phyloP scores from a whole-genome alignment of 1,140 invertebrate genomes.

The Trichoplusia ni region DNA sequence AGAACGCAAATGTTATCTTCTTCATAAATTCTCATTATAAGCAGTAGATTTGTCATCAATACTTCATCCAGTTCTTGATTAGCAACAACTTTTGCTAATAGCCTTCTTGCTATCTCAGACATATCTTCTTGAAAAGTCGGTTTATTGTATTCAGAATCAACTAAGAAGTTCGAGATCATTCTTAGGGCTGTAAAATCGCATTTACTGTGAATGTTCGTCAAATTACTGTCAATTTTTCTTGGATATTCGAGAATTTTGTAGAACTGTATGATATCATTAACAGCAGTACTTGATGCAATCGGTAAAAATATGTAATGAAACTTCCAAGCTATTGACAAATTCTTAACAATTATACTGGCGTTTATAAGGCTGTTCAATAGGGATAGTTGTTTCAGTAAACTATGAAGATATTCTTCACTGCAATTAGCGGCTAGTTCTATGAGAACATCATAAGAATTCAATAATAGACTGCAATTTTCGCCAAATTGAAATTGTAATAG shows the following conservation, averaged over 20 bases:
- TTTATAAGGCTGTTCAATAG: slow-evolving; percentile 64
- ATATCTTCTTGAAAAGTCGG: not conserved
- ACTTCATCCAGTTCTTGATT: slow-evolving; percentile 68
- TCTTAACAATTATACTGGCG: slow-evolving; percentile 61
- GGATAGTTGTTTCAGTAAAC: slow-evolving; percentile 54
- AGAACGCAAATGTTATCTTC: slow-evolving; percentile 52
- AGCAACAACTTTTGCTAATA: slow-evolving; percentile 57
- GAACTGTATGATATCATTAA: slow-evolving; percentile 69
- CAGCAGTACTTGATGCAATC: slow-evolving; percentile 60
- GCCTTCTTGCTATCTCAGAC: slow-evolving; percentile 44
- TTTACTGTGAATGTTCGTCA: slow-evolving; percentile 40
- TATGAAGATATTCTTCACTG: slow-evolving; percentile 65
- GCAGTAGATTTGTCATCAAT: slow-evolving; percentile 58
- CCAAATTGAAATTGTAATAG: slow-evolving; percentile 61
- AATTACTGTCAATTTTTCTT: slow-evolving; percentile 33
- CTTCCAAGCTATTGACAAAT: slow-evolving; percentile 69
- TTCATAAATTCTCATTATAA: slow-evolving; percentile 52
- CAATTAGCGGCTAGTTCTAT: slow-evolving; percentile 60
- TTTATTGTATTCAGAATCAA: not conserved
- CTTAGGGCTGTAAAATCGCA: slow-evolving; percentile 62
- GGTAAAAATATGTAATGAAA: slow-evolving; percentile 74
- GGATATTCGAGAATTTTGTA: slow-evolving; percentile 42
- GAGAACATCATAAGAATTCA: slow-evolving; percentile 55
- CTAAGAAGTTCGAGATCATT: slow-evolving; percentile 48
- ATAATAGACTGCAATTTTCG: slow-evolving; percentile 52